phyloP scores from a whole-genome alignment of 1,140 invertebrate species.

The Megalonaias nervosa region DNA sequence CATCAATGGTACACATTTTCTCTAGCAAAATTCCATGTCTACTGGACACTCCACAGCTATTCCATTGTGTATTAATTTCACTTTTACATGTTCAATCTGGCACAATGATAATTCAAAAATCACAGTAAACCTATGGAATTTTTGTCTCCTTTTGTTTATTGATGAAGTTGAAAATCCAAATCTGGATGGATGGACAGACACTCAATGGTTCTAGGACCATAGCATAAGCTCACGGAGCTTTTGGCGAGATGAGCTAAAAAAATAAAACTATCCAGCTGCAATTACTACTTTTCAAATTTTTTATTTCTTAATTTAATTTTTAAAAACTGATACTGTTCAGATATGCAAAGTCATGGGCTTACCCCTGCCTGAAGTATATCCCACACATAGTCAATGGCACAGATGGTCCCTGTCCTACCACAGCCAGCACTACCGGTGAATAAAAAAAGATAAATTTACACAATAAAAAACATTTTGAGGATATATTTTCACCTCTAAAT shows the following conservation, averaged over 20 bases:
- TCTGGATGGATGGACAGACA: no score
- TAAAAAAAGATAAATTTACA: conserved; percentile 7
- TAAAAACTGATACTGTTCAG: not conserved
- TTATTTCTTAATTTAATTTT: not conserved
- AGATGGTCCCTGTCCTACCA: conserved; percentile 80
- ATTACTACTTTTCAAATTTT: not conserved
- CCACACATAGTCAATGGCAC: conserved; percentile 79
- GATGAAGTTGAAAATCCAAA: no score
- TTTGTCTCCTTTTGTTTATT: no score
- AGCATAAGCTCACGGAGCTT: not conserved
- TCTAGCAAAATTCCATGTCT: no score
- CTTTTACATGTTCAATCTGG: no score
- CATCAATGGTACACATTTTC: no score
- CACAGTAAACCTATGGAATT: no score
- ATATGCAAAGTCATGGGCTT: conserved; percentile 49
- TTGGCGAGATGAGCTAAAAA: not conserved
- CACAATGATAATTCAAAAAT: no score
- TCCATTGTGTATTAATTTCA: no score
- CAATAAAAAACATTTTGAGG: conserved; percentile 1
- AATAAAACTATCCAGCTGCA: not conserved
- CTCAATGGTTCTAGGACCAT: no score
- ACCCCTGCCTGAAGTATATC: conserved; percentile 76
- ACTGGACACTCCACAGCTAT: no score
- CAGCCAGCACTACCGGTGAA: conserved; percentile 76
- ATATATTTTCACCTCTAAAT: not conserved